Conservation (phyloP, 2,797 vertebrate genomes). For the Sebastes reedi region DNA sequence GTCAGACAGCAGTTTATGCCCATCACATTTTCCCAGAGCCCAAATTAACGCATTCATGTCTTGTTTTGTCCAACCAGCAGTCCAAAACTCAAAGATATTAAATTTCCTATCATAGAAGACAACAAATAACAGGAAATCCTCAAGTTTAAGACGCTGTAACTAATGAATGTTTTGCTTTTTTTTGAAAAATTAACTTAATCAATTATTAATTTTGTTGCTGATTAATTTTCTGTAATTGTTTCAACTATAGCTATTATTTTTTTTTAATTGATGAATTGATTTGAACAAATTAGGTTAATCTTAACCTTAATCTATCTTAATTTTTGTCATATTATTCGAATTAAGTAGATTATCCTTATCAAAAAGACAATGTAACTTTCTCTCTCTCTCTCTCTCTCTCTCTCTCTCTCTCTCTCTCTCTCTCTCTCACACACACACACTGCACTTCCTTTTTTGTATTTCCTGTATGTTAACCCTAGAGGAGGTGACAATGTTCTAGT, state of each 20-base stretch:
- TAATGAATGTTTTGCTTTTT: not conserved
- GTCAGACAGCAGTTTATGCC: not conserved
- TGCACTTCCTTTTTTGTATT: not conserved
- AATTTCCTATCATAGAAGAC: not conserved
- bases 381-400: not conserved
- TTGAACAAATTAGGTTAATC: not conserved
- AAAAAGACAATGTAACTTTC: not conserved
- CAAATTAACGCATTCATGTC: not conserved
- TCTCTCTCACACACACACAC: too few relatives aligned
- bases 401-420: too few relatives aligned
- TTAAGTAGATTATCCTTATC: not conserved
- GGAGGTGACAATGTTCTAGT: not conserved
- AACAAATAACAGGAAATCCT: not conserved
- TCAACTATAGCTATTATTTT: accelerated
- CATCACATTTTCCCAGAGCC: not conserved
- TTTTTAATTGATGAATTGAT: not conserved
- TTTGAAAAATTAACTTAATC: not conserved
- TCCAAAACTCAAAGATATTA: not conserved
- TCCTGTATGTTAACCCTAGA: not conserved
- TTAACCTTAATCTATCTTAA: not conserved
- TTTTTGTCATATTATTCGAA: not conserved
- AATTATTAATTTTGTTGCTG: not conserved
- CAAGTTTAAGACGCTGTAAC: not conserved
- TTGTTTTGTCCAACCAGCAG: not conserved
- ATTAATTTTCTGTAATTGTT: not conserved